These are phyloP conservation scores for Nasonia vitripennis DNA, from an alignment of 1,140 invertebrate species.

Conservation along the genomic window DNA sequence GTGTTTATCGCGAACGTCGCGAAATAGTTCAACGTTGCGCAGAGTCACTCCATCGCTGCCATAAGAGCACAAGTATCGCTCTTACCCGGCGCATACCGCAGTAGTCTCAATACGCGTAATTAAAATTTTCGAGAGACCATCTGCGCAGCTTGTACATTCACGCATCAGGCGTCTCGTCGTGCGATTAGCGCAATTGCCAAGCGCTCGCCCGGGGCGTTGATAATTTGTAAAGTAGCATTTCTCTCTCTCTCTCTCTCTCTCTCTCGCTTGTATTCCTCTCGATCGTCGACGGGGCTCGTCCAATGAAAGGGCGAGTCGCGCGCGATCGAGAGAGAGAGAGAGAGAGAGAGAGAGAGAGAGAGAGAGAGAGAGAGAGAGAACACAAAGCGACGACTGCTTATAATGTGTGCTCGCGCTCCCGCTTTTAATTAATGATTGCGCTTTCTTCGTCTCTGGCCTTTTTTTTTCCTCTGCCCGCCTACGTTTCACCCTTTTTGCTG, in stretches of 20 bases:
- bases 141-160: neutral
- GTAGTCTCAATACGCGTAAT: neutral
- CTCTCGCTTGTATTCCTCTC: neutral
- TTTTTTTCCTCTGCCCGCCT: neutral
- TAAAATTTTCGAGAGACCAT: slow-evolving; percentile 9
- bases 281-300: neutral
- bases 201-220: neutral
- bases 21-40: too few relatives aligned
- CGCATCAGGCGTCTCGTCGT: slow-evolving; percentile 1
- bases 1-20: too few relatives aligned
- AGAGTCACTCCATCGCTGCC: neutral
- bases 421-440: neutral
- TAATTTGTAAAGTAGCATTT: slow-evolving; percentile 6
- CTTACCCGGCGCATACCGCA: neutral
- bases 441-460: neutral
- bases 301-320: neutral
- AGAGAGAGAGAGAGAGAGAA: neutral
- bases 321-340: too few relatives aligned
- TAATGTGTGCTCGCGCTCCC: neutral
- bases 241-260: neutral
- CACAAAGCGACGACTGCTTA: neutral
- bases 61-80: neutral
- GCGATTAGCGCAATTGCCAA: neutral
- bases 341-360: neutral
- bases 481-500: neutral